Evolutionary conservation across 2,797 vertebrate species (phyloP), one percentile per base, ranked within the genome.

Genomic region (Neoniphon sammara): DNA sequence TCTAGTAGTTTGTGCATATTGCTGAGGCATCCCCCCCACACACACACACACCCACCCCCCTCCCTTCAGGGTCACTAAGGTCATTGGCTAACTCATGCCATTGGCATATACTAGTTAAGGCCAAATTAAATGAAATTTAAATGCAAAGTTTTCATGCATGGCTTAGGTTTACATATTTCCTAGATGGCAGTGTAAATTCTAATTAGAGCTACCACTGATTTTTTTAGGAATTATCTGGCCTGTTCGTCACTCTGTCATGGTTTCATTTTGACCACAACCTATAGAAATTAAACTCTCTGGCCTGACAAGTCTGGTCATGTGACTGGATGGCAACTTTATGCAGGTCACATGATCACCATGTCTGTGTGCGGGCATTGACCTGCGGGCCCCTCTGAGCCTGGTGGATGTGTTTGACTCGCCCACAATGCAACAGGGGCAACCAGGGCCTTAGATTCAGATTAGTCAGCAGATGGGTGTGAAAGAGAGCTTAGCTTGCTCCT

Each of bases 381-480:
- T 52, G 56, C 78, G 77, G 80, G 87, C 81, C 85, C 77, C 87
- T 44, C 31, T 63, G 79, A 75, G 64, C 77, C 70, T 44, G 49
- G 72, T 61, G 12, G 81, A 73, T 83, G 80, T 64, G 69, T 90
- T 83, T 81, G 81, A 88, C 78, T 71, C 49, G 61, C 83, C 85
- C 83, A 89, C 87, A 90, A 88, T 91, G 84, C 88, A 86, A 74
- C 87, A 74, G 87, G 68, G 72, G 70, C 47, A 71, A 15, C 75
- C 77, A 54, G 64, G 56, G 79, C 69, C 82, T 78, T 34, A 10
- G 57, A 76, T 91, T 91, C 62, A 70, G 85, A 86, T 77, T 82
- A 89, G 89, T 93, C 93, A 92, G 92, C 93, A 93, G 64, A 84
- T 76, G 68, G 70, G 44, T 75, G 67, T 88, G 67, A 89, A 91